phyloP scores from a whole-genome alignment of 2,888 invertebrate genomes.

The Cryptophagus acutangulus region DNA sequence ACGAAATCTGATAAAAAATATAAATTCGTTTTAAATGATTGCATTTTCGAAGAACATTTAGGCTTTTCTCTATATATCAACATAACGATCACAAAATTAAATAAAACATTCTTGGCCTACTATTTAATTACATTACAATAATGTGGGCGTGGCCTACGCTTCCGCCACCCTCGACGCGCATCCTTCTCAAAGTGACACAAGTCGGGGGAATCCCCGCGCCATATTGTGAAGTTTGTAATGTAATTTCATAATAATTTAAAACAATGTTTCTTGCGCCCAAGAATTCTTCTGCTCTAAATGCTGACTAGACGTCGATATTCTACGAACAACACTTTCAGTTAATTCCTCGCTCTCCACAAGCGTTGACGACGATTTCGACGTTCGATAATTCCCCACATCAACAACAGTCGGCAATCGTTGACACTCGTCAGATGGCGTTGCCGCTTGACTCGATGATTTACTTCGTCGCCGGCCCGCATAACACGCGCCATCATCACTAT shows the following conservation, averaged over 20 bases:
- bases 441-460: constrained; percentile 11
- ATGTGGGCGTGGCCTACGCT: too few relatives aligned
- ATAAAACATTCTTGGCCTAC: neutral
- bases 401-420: too few relatives aligned
- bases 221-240: too few relatives aligned
- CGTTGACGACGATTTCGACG: constrained; percentile 9
- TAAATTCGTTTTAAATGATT: too few relatives aligned
- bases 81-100: neutral
- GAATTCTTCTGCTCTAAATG: constrained; percentile 49
- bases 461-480: constrained; percentile 18
- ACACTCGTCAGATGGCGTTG: constrained; percentile 15
- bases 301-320: constrained; percentile 36
- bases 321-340: constrained; percentile 34
- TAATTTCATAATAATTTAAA: too few relatives aligned
- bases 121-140: too few relatives aligned
- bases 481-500: constrained; percentile 37
- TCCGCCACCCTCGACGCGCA: too few relatives aligned
- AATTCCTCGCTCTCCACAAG: constrained; percentile 21
- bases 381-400: constrained; percentile 12
- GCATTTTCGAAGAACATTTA: too few relatives aligned
- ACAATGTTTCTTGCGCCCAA: constrained; percentile 76
- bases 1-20: too few relatives aligned
- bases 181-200: too few relatives aligned
- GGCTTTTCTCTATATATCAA: too few relatives aligned
- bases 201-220: too few relatives aligned